Percentiles rank a stretch among this genome's conserved stretches.
These are phyloP conservation scores for Oreochromis aureus DNA, from an alignment of 2,113 vertebrate genomes.

Conservation along the genomic window DNA sequence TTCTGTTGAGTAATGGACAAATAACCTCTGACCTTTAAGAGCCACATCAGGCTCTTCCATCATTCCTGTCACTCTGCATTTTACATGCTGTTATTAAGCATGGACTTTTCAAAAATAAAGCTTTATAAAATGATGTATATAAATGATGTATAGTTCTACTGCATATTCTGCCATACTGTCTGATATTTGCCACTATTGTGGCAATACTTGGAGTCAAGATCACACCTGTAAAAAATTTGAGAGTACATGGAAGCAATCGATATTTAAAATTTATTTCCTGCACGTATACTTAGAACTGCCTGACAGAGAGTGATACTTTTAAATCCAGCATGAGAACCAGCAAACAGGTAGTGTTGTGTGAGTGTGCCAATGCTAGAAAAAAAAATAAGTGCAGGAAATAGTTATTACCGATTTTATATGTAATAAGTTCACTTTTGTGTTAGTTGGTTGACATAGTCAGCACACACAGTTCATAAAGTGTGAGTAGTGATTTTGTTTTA, in stretches of 20 bases:
- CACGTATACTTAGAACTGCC: not conserved
- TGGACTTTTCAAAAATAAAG: not conserved
- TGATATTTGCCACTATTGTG: not conserved
- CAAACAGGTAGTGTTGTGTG: not conserved
- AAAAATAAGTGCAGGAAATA: not conserved
- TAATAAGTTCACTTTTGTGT: not conserved
- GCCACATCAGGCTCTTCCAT: not conserved
- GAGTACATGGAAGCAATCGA: slow-evolving; percentile 4
- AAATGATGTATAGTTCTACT: not conserved
- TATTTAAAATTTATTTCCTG: slow-evolving; percentile 14
- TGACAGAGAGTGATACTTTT: not conserved
- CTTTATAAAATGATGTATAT: not conserved
- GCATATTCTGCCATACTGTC: not conserved
- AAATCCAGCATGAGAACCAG: not conserved
- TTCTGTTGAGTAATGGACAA: not conserved
- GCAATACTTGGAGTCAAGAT: slow-evolving; percentile 35
- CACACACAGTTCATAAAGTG: not conserved
- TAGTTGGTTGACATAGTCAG: not conserved
- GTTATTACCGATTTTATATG: not conserved
- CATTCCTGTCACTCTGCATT: not conserved
- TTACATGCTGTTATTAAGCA: not conserved
- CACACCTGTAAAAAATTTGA: slow-evolving; percentile 28
- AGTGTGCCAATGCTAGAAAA: not conserved
- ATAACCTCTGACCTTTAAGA: not conserved
- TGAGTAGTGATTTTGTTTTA: not conserved